phyloP scores from a whole-genome alignment of 2,797 vertebrate species.

The Chloroceryle amazona region DNA sequence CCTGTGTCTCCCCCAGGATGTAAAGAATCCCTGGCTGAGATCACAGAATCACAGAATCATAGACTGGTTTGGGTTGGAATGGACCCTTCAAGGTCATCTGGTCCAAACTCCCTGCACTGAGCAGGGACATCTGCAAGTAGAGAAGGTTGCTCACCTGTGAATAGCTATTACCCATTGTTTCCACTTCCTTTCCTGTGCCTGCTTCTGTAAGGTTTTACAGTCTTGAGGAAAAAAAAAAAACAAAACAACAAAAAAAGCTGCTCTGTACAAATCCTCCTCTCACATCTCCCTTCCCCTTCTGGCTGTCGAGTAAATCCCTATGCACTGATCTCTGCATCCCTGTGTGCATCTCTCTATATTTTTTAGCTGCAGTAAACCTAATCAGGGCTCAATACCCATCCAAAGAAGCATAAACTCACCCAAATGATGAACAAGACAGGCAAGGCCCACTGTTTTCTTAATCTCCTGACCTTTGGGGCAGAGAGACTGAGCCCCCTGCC shows the following conservation, averaged over 20 bases:
- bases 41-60: neutral
- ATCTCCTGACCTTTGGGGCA: neutral
- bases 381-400: neutral
- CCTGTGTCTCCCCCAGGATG: fast-evolving
- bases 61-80: neutral
- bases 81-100: neutral
- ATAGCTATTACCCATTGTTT: neutral
- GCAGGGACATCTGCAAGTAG: neutral
- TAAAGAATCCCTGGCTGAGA: neutral
- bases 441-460: neutral
- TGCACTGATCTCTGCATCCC: neutral
- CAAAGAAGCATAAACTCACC: neutral
- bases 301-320: neutral
- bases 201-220: neutral
- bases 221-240: neutral
- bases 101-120: neutral
- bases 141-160: neutral
- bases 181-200: neutral
- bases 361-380: neutral
- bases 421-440: neutral
- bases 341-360: neutral
- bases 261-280: neutral
- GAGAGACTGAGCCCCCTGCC: neutral
- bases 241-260: neutral
- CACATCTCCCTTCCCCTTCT: neutral